phyloP scores from a whole-genome alignment of 2,888 invertebrate genomes.

The Monoplex corrugatus region DNA sequence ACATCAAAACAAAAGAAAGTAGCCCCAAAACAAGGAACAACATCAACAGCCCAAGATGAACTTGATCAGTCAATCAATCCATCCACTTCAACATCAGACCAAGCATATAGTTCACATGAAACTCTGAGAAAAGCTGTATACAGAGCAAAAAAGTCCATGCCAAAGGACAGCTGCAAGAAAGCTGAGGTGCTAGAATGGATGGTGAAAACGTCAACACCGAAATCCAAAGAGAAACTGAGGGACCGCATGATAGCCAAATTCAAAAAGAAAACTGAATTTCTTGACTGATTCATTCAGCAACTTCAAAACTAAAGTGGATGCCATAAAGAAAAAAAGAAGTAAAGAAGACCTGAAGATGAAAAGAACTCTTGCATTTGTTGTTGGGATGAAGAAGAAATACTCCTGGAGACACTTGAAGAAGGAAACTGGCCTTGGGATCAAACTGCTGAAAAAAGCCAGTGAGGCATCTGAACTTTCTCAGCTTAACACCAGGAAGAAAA shows the following conservation, averaged over 20 bases:
- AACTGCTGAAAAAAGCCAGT: background rate
- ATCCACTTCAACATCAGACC: background rate
- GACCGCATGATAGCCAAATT: slow-evolving; percentile 14
- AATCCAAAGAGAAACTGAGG: slow-evolving; percentile 18
- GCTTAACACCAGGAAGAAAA: slow-evolving; percentile 2
- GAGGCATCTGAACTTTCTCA: background rate
- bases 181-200: background rate
- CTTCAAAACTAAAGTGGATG: background rate
- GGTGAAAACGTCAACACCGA: background rate
- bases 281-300: background rate
- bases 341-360: background rate
- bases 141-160: slow-evolving; percentile 12
- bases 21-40: background rate
- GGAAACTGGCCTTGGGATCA: background rate
- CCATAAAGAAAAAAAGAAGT: slow-evolving; percentile 1
- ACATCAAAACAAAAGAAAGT: background rate
- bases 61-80: background rate
- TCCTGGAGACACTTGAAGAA: background rate
- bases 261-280: background rate
- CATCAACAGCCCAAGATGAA: background rate
- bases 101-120: background rate
- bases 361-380: background rate
- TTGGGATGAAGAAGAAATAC: background rate
- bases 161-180: slow-evolving; percentile 4
- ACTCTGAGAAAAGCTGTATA: slow-evolving; percentile 16